phyloP scores from a whole-genome alignment of 35 echinoderm and acorn worm genomes.

The Patiria miniata region DNA sequence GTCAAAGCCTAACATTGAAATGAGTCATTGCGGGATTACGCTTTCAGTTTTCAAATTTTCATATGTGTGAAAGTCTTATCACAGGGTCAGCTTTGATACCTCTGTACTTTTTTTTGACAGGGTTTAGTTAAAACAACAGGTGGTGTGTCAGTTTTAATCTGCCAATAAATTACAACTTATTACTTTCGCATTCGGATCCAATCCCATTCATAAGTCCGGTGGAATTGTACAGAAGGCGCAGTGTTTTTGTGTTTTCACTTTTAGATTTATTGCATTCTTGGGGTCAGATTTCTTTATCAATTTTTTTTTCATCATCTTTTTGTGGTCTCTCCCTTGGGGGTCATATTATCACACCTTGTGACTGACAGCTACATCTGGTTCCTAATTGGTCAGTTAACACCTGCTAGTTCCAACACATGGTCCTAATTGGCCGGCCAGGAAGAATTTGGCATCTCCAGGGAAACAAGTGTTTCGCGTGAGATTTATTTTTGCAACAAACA shows the following conservation, averaged over 20 bases:
- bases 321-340: background rate
- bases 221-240: background rate
- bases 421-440: background rate
- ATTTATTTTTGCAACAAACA: background rate
- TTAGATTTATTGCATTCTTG: no score
- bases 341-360: constrained; percentile 8
- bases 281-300: no score
- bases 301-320: no score
- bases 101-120: background rate
- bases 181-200: constrained; percentile 1
- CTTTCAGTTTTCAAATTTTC: no score
- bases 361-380: background rate
- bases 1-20: no score
- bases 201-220: background rate
- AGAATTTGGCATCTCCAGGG: constrained; percentile 10
- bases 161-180: constrained; percentile 5
- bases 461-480: constrained; percentile 12
- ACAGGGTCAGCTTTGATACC: background rate
- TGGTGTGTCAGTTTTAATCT: background rate
- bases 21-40: no score
- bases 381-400: constrained; percentile 31
- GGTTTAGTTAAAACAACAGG: constrained; percentile 8
- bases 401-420: background rate
- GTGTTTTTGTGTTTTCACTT: background rate
- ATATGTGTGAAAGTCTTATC: no score